Percentiles rank a stretch among this genome's conserved stretches.
Conservation (phyloP, 1,140 invertebrate species). For the Harpegnathos saltator region DNA sequence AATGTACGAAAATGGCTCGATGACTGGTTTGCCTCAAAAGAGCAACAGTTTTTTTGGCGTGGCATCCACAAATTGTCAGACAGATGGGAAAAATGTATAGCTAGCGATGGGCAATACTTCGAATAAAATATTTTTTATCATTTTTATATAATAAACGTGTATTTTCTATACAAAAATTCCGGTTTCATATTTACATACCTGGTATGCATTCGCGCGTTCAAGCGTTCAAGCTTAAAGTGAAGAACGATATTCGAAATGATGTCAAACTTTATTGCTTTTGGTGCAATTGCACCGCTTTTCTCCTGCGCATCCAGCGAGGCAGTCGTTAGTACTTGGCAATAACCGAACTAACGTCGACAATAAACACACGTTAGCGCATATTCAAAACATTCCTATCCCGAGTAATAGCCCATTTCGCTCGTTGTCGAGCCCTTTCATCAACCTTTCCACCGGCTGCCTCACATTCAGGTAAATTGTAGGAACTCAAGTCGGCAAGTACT, state of each 20-base stretch:
- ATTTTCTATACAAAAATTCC: too few relatives aligned
- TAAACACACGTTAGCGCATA: constrained; percentile 18
- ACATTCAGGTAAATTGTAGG: constrained; percentile 40
- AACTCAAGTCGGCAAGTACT: neutral
- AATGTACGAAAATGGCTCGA: too few relatives aligned
- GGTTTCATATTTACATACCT: too few relatives aligned
- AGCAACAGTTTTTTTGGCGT: too few relatives aligned
- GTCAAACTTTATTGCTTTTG: neutral
- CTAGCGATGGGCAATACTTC: too few relatives aligned
- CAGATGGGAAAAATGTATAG: too few relatives aligned
- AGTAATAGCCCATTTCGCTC: constrained; percentile 13
- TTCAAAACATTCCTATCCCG: constrained; percentile 36
- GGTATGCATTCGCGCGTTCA: too few relatives aligned
- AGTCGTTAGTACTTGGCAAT: constrained; percentile 30
- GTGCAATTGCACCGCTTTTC: neutral
- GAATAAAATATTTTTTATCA: too few relatives aligned
- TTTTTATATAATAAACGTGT: too few relatives aligned
- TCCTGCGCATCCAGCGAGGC: neutral
- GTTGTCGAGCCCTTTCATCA: constrained; percentile 10
- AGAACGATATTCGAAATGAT: neutral
- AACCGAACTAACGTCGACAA: constrained; percentile 1
- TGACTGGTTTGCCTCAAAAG: too few relatives aligned
- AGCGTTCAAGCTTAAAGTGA: too few relatives aligned
- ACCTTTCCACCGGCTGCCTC: neutral
- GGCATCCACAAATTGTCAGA: too few relatives aligned